phyloP scores from a whole-genome alignment of 2,113 vertebrate genomes.

The Cyanocitta stelleri region DNA sequence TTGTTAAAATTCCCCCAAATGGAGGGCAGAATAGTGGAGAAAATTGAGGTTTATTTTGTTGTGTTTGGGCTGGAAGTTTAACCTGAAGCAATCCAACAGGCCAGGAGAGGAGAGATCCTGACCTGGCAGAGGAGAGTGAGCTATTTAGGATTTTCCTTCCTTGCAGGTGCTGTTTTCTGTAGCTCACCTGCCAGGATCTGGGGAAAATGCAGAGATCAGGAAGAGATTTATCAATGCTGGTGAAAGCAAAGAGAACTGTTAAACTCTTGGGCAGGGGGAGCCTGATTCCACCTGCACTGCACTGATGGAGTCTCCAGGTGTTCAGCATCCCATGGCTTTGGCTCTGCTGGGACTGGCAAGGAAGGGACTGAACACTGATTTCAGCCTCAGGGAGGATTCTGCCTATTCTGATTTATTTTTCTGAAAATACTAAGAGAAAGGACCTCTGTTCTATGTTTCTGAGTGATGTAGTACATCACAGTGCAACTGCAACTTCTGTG shows the following conservation, averaged over 20 bases:
- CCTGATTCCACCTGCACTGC: not conserved
- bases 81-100: not conserved
- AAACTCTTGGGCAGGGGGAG: not conserved
- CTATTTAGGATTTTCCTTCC: not conserved
- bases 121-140: not conserved
- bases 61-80: not conserved
- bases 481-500: not conserved
- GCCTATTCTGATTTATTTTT: not conserved
- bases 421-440: not conserved
- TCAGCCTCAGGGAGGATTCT: not conserved
- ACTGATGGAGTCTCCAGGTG: not conserved
- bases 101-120: not conserved
- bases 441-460: not conserved
- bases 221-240: not conserved
- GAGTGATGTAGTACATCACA: rapidly evolving
- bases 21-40: not conserved
- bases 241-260: not conserved
- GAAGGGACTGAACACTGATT: not conserved
- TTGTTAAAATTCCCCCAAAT: not conserved
- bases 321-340: rapidly evolving
- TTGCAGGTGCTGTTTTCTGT: not conserved
- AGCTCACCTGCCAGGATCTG: not conserved
- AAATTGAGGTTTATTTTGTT: not conserved
- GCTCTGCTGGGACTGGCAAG: not conserved
- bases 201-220: not conserved